Evolutionary conservation across 2,113 vertebrate genomes (phyloP).

Genomic region (Halcyon malimbica): DNA sequence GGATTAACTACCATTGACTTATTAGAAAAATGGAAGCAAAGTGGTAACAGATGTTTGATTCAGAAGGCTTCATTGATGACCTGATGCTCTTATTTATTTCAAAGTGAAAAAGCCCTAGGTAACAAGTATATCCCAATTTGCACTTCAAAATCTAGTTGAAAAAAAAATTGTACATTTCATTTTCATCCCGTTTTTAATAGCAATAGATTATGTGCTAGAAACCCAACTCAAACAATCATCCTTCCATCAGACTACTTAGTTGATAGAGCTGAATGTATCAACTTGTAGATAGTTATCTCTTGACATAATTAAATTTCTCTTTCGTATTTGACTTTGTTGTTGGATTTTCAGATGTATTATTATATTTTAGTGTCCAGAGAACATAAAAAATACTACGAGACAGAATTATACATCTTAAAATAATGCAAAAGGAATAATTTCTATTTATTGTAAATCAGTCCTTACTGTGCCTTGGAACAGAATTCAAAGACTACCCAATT

Average conservation of each 20-base stretch:
- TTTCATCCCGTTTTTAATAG: neutral
- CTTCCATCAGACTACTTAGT: neutral
- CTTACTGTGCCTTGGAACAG: neutral
- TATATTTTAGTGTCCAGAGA: neutral
- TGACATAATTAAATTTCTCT: neutral
- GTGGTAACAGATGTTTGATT: neutral
- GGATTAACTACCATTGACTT: neutral
- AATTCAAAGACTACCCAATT: neutral
- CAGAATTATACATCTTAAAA: neutral
- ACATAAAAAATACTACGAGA: neutral
- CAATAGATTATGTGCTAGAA: neutral
- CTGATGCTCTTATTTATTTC: neutral
- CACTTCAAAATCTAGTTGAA: neutral
- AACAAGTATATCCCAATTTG: neutral
- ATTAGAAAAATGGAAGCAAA: neutral
- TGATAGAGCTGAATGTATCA: neutral
- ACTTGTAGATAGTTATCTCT: neutral
- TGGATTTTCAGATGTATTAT: neutral
- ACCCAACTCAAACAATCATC: neutral
- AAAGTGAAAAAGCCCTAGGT: neutral
- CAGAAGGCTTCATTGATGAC: neutral
- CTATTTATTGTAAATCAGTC: neutral
- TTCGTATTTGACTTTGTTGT: neutral
- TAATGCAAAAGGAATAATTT: neutral
- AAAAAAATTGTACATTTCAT: neutral